phyloP scores from a whole-genome alignment of 64 coral and sea anemone genomes.

The Catalaphyllia jardinei region DNA sequence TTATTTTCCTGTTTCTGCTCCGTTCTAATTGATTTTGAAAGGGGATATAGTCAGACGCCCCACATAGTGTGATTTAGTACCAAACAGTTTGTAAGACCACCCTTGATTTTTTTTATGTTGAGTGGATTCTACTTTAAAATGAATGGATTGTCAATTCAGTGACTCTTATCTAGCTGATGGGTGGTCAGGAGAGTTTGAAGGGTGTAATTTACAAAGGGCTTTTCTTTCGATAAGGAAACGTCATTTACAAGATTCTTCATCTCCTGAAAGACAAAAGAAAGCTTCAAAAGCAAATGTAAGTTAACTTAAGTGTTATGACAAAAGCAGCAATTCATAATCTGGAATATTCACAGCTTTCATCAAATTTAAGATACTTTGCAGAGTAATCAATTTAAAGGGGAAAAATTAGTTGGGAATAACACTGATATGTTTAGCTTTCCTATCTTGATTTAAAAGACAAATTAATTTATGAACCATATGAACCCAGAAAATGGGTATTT shows the following conservation, averaged over 20 bases:
- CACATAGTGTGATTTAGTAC: neutral
- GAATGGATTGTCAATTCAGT: neutral
- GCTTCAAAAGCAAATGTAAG: conserved; percentile 49
- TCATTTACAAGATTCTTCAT: conserved; percentile 6
- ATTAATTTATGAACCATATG: no score
- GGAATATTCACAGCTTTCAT: neutral
- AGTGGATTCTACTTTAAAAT: neutral
- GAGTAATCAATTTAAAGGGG: no score
- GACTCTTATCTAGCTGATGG: neutral
- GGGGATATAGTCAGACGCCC: no score
- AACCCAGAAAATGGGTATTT: no score
- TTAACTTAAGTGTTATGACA: neutral
- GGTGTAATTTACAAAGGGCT: neutral
- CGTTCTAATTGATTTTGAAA: no score
- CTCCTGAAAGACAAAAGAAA: conserved; percentile 39
- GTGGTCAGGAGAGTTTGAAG: neutral
- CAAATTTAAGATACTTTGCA: no score
- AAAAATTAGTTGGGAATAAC: no score
- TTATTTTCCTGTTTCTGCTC: no score
- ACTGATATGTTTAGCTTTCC: no score
- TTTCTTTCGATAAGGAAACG: conserved; percentile 15
- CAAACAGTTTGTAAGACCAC: neutral
- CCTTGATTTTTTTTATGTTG: neutral
- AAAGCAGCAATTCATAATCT: neutral
- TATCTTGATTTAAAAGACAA: no score